Conservation (phyloP, 2,797 vertebrate genomes). For the Enteromius fasciolatus region DNA sequence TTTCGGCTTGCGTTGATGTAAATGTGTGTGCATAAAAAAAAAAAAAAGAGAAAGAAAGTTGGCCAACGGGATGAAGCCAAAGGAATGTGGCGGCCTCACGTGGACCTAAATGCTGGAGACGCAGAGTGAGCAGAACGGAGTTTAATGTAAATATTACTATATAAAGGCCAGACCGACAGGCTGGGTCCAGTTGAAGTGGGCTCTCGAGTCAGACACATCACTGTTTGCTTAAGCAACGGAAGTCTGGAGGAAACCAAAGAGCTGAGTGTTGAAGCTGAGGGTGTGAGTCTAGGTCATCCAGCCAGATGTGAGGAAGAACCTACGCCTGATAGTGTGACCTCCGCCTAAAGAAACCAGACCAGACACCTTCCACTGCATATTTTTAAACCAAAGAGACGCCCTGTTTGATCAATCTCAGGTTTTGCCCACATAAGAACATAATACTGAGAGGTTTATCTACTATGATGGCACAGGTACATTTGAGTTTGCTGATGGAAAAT, state of each 20-base stretch:
- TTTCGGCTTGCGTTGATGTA: slow-evolving; percentile 61
- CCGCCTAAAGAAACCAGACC: slow-evolving; percentile 38
- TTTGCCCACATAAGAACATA: slow-evolving; percentile 9
- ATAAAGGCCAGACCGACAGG: slow-evolving; percentile 32
- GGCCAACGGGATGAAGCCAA: slow-evolving; percentile 27
- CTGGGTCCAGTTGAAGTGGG: slow-evolving; percentile 45
- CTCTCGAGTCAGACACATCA: slow-evolving; percentile 49
- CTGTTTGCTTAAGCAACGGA: slow-evolving; percentile 66
- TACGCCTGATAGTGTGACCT: slow-evolving; percentile 15
- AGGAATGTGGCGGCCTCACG: slow-evolving; percentile 51
- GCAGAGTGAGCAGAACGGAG: slow-evolving; percentile 42
- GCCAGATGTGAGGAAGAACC: slow-evolving; percentile 18
- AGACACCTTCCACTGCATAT: slow-evolving; percentile 35
- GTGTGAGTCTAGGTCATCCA: slow-evolving; percentile 4
- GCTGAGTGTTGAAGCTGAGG: slow-evolving; percentile 54
- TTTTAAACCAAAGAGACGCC: slow-evolving; percentile 18
- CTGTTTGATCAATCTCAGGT: slow-evolving; percentile 46
- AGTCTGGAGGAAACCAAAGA: slow-evolving; percentile 62
- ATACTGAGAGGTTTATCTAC: slow-evolving; percentile 1
- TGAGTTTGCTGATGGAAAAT: slow-evolving; percentile 7
- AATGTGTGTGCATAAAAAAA: slow-evolving; percentile 6
- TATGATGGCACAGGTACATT: background rate
- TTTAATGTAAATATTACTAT: slow-evolving; percentile 45
- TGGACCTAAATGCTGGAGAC: slow-evolving; percentile 28
- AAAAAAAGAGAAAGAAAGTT: slow-evolving; percentile 2